Conservation (phyloP, 2,113 vertebrate genomes). For the Hippocampus guttulatus region DNA sequence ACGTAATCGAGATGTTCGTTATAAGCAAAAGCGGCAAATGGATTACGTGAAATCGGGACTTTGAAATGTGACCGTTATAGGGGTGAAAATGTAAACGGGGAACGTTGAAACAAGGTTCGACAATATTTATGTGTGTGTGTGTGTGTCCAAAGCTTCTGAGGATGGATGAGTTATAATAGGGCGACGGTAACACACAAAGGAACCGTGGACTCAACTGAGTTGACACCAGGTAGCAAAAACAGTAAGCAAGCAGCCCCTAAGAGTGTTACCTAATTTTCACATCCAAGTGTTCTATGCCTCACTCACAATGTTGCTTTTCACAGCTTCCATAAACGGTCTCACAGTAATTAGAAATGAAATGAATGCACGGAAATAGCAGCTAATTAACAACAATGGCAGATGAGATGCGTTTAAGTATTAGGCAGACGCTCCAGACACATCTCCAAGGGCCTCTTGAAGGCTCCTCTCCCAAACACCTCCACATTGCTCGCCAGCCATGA, state of each 20-base stretch:
- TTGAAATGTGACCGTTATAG: too few relatives aligned
- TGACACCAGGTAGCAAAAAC: neutral
- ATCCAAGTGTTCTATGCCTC: neutral
- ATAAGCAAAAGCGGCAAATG: too few relatives aligned
- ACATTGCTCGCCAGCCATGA: conserved; percentile 90
- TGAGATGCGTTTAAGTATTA: conserved; percentile 73
- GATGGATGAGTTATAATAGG: neutral
- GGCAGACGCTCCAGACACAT: conserved; percentile 86
- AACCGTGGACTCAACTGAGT: neutral
- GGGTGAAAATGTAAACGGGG: too few relatives aligned
- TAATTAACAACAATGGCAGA: conserved; percentile 8
- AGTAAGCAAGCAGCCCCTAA: neutral
- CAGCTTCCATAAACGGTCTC: conserved; percentile 1
- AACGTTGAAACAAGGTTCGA: too few relatives aligned
- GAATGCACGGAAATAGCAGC: conserved; percentile 11
- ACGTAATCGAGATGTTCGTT: too few relatives aligned
- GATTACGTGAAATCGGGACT: too few relatives aligned
- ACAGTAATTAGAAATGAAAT: conserved; percentile 2
- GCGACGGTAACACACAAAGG: conserved; percentile 5
- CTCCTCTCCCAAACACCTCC: conserved; percentile 87
- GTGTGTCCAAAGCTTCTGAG: conserved; percentile 1
- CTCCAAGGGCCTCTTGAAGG: conserved; percentile 86
- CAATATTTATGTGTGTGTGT: neutral
- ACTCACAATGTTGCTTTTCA: neutral
- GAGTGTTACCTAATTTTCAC: neutral